Conservation (phyloP, 2,797 vertebrate species). For the Notoglanidium macrostoma region DNA sequence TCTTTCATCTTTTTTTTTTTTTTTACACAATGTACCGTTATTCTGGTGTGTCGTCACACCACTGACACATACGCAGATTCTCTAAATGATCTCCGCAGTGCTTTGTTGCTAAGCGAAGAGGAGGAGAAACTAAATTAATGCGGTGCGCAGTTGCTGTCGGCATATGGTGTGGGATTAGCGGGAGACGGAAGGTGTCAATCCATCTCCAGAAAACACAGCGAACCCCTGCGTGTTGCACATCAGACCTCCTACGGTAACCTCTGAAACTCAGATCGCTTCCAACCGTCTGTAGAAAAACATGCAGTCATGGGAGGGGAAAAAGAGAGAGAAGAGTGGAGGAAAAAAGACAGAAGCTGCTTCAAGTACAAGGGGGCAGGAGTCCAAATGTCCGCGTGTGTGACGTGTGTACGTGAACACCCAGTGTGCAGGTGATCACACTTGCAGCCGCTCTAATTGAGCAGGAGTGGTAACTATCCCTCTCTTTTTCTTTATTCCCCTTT, state of each 20-base stretch:
- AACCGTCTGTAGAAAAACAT: conserved; percentile 18
- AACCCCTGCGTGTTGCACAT: conserved; percentile 24
- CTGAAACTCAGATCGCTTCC: conserved; percentile 22
- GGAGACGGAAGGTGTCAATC: conserved; percentile 39
- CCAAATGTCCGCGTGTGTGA: neutral
- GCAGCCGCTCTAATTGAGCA: conserved; percentile 21
- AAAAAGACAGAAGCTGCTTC: neutral
- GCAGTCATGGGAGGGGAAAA: neutral
- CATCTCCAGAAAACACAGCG: conserved; percentile 36
- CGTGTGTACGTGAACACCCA: too few relatives aligned
- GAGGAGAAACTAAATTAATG: conserved; percentile 45
- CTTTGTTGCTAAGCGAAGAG: conserved; percentile 15
- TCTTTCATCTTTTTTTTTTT: neutral
- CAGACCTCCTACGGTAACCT: conserved; percentile 30
- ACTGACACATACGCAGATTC: neutral
- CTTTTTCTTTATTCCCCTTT: conserved; percentile 1
- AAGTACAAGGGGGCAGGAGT: neutral
- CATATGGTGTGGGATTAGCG: conserved; percentile 44
- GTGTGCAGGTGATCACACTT: conserved; percentile 7
- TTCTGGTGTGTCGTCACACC: neutral
- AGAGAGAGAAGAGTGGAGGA: neutral
- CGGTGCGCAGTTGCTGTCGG: conserved; percentile 23
- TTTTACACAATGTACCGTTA: neutral
- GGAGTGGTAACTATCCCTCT: conserved; percentile 1
- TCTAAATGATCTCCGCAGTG: conserved; percentile 4